A percentile compares a stretch with the other conserved stretches of the same genome.
These are phyloP conservation scores for Argyrosomus regius DNA, from an alignment of 2,797 vertebrate genomes.

Conservation along the genomic window DNA sequence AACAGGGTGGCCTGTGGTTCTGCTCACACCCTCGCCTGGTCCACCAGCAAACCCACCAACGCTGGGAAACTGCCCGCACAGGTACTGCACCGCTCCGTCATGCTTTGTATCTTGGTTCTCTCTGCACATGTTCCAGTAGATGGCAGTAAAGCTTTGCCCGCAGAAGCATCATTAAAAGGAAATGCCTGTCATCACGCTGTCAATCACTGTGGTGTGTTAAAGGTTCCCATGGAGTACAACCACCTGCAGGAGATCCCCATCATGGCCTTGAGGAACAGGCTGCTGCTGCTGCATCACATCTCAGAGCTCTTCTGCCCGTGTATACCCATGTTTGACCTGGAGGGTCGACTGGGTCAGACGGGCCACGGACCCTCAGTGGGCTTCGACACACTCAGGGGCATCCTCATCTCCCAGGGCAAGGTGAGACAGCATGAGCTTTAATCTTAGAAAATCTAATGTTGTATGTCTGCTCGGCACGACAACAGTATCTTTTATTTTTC, in stretches of 20 bases:
- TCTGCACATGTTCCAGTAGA: conserved; percentile 52
- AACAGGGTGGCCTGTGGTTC: conserved; percentile 98
- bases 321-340: conserved; percentile 99
- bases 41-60: conserved; percentile 98
- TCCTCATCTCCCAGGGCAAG: conserved; percentile 99
- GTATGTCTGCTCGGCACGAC: not conserved
- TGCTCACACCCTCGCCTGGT: conserved; percentile 98
- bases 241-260: conserved; percentile 97
- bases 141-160: conserved; percentile 57
- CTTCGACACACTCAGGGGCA: conserved; percentile 94
- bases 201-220: conserved; percentile 15
- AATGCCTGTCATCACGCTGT: not conserved
- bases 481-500: not conserved
- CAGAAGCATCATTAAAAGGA: not conserved
- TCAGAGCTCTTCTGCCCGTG: conserved; percentile 99
- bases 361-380: conserved; percentile 95
- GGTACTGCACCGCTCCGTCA: conserved; percentile 79
- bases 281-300: conserved; percentile 96
- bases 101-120: not conserved
- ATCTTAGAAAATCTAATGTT: not conserved
- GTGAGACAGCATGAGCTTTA: conserved; percentile 70
- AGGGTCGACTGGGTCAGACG: conserved; percentile 94
- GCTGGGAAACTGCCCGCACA: conserved; percentile 96
- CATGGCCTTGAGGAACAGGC: conserved; percentile 93
- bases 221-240: conserved; percentile 99